Evolutionary conservation across 2,888 invertebrate species (phyloP), one percentile per base, ranked within the genome.

Genomic region (Tholera decimalis): DNA sequence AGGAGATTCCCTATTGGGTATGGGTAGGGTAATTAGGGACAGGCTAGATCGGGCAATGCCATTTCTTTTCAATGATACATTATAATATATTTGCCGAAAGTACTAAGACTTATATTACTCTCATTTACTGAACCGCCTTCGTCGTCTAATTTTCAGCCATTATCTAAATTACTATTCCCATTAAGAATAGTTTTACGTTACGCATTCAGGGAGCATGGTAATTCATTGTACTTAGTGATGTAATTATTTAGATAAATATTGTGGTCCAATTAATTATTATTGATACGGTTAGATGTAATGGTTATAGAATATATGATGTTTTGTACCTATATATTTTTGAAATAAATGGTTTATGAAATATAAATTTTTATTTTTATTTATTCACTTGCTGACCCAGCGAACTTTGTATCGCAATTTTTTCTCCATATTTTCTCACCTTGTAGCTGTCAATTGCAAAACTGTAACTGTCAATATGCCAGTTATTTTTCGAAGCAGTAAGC

Each of bases 131-230:
- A 51, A 24, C 30, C n/a, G 0, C 9, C 70, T 44, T 39, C 24
- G 20, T 47, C 20, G 2, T 9, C 22, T 35, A 30, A 37, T 9
- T n/a, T 60, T 8, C 18, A 18, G 8, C 9, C 7, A 20, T 22
- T 33, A 24, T 44, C 18, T 59, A 46, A 73, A 61, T 73, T 57
- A 63, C 18, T 46, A 41, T 64, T 75, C 54, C 56, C 65, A 46
- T 54, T 44, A 56, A 37, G 60, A 54, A 33, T 81, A 71, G 50
- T 75, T 80, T 80, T 68, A 70, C 49, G 15, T 76, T 80, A 82
- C 70, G 44, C 77, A 84, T 81, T 83, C 81, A 88, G 88, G 90
- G 89, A 88, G 88, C 85, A 86, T 84, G 91, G 90, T 90, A 83
- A 87, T 83, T 77, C 85, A 85, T 86, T 86, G 88, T 89, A 88